phyloP scores from a whole-genome alignment of 2,888 invertebrate genomes.

The Ariolimax columbianus region DNA sequence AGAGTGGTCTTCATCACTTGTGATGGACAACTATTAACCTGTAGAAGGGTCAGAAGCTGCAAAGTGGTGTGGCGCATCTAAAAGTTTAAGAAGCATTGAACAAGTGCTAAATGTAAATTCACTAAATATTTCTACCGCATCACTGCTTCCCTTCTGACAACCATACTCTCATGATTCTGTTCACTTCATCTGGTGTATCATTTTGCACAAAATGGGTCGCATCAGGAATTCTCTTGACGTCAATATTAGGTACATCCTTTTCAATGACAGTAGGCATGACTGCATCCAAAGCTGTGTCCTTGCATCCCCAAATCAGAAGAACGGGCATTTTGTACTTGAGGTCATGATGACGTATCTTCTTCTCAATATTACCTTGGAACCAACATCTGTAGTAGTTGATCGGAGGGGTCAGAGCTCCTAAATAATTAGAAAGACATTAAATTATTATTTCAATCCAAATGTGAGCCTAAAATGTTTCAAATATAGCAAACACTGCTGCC shows the following conservation, averaged over 20 bases:
- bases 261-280: constrained; percentile 53
- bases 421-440: background rate
- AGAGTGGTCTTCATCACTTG: too few species aligned
- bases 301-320: constrained; percentile 64
- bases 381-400: constrained; percentile 53
- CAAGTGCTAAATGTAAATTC: too few species aligned
- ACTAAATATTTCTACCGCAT: too few species aligned
- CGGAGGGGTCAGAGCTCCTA: constrained; percentile 45
- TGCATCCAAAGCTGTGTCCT: constrained; percentile 61
- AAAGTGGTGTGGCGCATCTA: too few species aligned
- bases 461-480: background rate
- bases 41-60: too few species aligned
- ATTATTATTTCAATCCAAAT: background rate
- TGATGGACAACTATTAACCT: too few species aligned
- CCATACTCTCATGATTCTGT: constrained; percentile 30
- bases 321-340: constrained; percentile 56
- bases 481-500: too few species aligned
- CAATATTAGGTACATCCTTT: constrained; percentile 10
- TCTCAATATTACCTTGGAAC: background rate
- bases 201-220: constrained; percentile 36
- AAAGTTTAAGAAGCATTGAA: too few species aligned
- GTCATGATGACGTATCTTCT: background rate
- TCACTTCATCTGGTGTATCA: constrained; percentile 13
- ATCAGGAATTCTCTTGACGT: background rate
- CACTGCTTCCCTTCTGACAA: background rate